Percentiles rank a stretch among this genome's conserved stretches.
Conservation (phyloP, 2,113 vertebrate species). For the Boleophthalmus pectinirostris region DNA sequence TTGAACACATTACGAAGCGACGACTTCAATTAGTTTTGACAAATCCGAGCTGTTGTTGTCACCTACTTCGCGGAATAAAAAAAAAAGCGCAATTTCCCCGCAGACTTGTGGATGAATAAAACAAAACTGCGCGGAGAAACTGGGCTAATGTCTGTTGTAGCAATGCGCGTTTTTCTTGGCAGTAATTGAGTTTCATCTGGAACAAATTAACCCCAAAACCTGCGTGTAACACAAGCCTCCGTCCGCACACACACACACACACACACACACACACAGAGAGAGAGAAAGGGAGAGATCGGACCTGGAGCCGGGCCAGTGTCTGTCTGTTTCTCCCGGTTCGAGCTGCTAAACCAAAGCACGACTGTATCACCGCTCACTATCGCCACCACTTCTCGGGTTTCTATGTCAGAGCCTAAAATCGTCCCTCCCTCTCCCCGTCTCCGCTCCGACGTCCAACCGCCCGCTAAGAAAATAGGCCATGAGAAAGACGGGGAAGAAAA, state of each 20-base stretch:
- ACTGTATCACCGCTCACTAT: background rate
- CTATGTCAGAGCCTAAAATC: constrained; percentile 23
- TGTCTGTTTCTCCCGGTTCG: background rate
- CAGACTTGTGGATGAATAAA: background rate
- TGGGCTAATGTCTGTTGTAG: constrained; percentile 36
- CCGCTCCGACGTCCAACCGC: constrained; percentile 29
- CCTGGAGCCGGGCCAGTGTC: background rate
- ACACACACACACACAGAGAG: no score
- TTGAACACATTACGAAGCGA: no score
- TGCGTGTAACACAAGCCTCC: constrained; percentile 54
- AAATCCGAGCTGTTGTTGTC: no score
- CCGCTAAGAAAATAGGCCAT: constrained; percentile 46
- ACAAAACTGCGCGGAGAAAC: constrained; percentile 29
- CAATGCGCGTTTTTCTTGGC: constrained; percentile 32
- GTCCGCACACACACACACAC: constrained; percentile 4
- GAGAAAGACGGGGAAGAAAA: background rate
- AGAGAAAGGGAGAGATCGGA: no score
- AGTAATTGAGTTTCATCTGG: constrained; percentile 57
- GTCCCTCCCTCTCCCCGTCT: constrained; percentile 29
- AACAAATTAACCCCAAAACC: constrained; percentile 61
- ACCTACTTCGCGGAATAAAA: no score
- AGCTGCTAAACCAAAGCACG: background rate
- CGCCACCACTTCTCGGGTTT: constrained; percentile 56
- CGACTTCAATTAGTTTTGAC: no score
- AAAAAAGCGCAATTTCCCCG: background rate